Percentiles rank a stretch among this genome's conserved stretches.
Conservation (phyloP, 2,113 vertebrate genomes). For the Petrocephalus microphthalmus region DNA sequence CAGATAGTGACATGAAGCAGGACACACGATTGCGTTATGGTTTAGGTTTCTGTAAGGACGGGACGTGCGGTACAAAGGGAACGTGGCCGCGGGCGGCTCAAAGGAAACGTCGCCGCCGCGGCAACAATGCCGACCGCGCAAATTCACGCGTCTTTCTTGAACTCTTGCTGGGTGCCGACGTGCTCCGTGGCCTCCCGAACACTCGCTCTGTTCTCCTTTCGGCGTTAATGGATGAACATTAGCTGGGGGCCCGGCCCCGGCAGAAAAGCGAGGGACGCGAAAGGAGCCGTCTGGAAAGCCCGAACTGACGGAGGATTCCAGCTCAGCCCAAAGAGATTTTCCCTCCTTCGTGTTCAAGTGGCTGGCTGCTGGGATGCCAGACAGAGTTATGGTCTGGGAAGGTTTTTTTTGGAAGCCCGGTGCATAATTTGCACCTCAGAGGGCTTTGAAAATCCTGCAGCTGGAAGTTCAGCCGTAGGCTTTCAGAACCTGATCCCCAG, state of each 20-base stretch:
- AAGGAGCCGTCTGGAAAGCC: neutral
- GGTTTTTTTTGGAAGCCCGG: neutral
- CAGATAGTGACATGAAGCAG: neutral
- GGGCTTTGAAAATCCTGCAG: neutral
- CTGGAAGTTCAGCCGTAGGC: neutral
- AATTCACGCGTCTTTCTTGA: neutral
- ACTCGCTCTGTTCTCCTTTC: neutral
- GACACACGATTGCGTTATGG: neutral
- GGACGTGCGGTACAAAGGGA: neutral
- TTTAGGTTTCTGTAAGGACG: neutral
- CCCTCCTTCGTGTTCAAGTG: neutral
- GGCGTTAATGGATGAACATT: neutral
- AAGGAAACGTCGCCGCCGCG: no score
- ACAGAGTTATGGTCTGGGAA: constrained; percentile 4
- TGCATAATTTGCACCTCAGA: constrained; percentile 1
- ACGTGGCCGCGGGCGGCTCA: neutral
- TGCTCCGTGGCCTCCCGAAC: neutral
- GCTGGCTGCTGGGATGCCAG: neutral
- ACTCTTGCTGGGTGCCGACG: neutral
- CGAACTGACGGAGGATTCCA: neutral
- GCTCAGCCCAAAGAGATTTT: neutral
- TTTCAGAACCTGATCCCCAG: neutral
- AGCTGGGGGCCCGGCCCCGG: neutral
- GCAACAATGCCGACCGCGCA: neutral
- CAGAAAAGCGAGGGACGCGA: neutral